A percentile compares a stretch with the other conserved stretches of the same genome.
phyloP scores from a whole-genome alignment of 2,888 invertebrate genomes.

The Bembecia ichneumoniformis region DNA sequence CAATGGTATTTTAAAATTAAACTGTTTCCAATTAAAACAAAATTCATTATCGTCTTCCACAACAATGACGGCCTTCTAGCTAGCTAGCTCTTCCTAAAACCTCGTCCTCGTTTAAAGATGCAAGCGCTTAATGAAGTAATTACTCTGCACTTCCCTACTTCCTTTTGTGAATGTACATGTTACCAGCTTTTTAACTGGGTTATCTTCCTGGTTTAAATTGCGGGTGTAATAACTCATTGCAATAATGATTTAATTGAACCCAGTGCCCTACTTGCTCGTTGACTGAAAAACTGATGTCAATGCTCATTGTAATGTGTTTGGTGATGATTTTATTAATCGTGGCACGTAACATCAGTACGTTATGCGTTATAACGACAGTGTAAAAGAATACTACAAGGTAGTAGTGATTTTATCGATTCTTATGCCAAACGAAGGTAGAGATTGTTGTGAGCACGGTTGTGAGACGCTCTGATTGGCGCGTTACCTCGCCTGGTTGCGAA shows the following conservation, averaged over 20 bases:
- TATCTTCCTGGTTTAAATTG: not conserved
- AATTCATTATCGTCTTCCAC: too few relatives aligned
- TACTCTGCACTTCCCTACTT: not conserved
- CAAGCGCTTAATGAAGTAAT: not conserved
- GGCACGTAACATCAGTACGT: too few relatives aligned
- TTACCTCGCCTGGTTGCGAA: slow-evolving; percentile 28
- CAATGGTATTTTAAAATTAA: too few relatives aligned
- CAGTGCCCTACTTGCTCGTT: slow-evolving; percentile 8
- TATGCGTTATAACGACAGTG: not conserved
- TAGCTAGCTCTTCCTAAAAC: slow-evolving; percentile 1
- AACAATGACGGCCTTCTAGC: too few relatives aligned
- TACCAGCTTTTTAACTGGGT: not conserved
- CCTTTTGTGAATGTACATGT: not conserved
- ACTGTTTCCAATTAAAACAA: too few relatives aligned
- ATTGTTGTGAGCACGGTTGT: slow-evolving; percentile 19
- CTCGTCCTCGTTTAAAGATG: slow-evolving; percentile 7
- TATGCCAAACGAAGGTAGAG: slow-evolving; percentile 17
- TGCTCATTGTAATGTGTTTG: slow-evolving; percentile 3
- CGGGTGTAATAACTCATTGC: not conserved
- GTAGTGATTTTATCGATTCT: slow-evolving; percentile 1
- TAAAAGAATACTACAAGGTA: too few relatives aligned
- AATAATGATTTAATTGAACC: not conserved
- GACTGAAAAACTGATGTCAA: slow-evolving; percentile 8
- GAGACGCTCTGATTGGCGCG: slow-evolving; percentile 57
- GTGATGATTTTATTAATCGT: not conserved